These are phyloP conservation scores for Macquaria australasica DNA, from an alignment of 2,113 vertebrate genomes.

Conservation along the genomic window DNA sequence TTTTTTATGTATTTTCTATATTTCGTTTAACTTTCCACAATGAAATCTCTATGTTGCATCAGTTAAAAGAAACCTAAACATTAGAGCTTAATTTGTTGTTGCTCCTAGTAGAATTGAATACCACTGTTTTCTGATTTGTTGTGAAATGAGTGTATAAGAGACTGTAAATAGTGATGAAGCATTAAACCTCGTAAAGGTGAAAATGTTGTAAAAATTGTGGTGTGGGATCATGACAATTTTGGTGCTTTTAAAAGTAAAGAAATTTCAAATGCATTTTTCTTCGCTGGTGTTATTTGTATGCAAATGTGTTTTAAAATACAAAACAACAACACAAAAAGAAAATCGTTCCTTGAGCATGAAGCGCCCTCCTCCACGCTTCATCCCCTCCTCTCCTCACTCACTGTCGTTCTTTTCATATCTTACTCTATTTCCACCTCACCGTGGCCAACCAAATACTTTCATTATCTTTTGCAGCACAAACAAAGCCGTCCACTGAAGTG, in stretches of 20 bases:
- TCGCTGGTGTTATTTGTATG: conserved; percentile 48
- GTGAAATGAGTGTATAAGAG: conserved; percentile 69
- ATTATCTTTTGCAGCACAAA: conserved; percentile 84
- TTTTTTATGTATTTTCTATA: conserved; percentile 65
- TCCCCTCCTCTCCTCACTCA: conserved; percentile 37
- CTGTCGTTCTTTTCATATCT: conserved; percentile 61
- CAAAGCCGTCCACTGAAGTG: conserved; percentile 84
- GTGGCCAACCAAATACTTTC: conserved; percentile 82
- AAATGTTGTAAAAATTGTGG: conserved; percentile 66
- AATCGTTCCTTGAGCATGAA: background rate
- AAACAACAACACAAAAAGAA: background rate
- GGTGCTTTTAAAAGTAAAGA: conserved; percentile 79
- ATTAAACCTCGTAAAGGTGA: conserved; percentile 54
- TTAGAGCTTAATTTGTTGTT: conserved; percentile 46
- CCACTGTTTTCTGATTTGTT: conserved; percentile 50
- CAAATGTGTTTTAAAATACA: background rate
- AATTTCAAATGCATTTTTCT: conserved; percentile 39
- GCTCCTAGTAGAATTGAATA: conserved; percentile 19
- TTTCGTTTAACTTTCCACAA: conserved; percentile 65
- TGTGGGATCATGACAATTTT: conserved; percentile 65
- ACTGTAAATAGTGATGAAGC: conserved; percentile 71
- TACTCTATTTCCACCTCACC: conserved; percentile 62
- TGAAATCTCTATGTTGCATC: conserved; percentile 56
- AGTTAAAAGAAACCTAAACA: conserved; percentile 39
- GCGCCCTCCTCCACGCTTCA: conserved; percentile 7